Evolutionary conservation across 2,797 vertebrate species (phyloP).

Genomic region (Fringilla coelebs): DNA sequence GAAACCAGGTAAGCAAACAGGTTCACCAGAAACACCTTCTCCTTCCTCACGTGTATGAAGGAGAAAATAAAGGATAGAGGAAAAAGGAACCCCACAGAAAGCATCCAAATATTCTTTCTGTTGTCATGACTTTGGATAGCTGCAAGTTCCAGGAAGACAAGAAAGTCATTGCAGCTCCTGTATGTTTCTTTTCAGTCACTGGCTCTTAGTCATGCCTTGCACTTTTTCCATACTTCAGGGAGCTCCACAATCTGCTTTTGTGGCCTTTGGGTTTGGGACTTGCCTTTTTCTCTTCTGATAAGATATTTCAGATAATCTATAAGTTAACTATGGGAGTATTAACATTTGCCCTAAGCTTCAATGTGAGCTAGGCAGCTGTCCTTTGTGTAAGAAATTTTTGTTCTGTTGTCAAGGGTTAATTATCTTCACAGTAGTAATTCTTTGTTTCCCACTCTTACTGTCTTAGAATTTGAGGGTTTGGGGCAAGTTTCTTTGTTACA

Average conservation of each 20-base stretch:
- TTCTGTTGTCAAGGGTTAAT: constrained; percentile 4
- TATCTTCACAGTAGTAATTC: background rate
- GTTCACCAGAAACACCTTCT: background rate
- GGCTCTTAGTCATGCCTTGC: background rate
- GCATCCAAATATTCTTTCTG: background rate
- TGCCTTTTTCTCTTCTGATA: background rate
- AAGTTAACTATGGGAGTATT: background rate
- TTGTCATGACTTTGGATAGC: background rate
- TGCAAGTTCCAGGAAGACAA: background rate
- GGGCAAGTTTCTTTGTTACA: background rate
- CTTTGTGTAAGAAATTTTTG: background rate
- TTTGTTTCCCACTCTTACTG: background rate
- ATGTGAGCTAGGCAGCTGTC: background rate
- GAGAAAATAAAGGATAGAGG: background rate
- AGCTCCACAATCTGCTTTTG: background rate
- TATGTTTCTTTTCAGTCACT: background rate
- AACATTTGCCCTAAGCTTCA: background rate
- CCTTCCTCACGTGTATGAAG: background rate
- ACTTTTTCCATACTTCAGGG: background rate
- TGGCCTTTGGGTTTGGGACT: background rate
- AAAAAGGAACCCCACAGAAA: background rate
- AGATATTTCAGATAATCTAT: background rate
- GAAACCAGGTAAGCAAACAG: background rate
- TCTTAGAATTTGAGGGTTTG: background rate
- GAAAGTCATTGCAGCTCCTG: background rate